phyloP scores from a whole-genome alignment of 2,888 invertebrate genomes.

The Abrostola tripartita region DNA sequence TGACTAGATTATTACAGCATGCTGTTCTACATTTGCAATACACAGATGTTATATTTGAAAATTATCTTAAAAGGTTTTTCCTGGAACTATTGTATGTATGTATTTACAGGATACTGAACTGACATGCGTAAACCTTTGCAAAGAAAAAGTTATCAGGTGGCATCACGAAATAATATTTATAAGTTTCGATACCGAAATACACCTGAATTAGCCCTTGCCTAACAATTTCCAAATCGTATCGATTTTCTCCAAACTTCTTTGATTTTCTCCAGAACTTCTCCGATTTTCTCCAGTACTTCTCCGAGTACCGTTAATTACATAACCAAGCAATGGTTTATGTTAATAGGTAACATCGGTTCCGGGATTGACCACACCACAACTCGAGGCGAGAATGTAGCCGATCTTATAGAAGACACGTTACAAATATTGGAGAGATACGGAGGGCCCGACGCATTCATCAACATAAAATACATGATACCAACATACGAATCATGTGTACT shows the following conservation, averaged over 20 bases:
- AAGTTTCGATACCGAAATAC: no score
- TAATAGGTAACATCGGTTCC: slow-evolving; percentile 95
- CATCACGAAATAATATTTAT: no score
- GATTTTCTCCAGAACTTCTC: neutral
- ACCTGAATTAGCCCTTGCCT: no score
- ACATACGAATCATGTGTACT: slow-evolving; percentile 98
- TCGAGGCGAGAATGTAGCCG: slow-evolving; percentile 95
- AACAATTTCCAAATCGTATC: neutral
- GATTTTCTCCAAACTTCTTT: neutral
- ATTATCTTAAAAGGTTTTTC: no score
- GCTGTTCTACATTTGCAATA: no score
- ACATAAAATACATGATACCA: slow-evolving; percentile 99
- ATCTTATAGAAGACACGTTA: slow-evolving; percentile 97
- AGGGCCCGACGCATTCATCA: slow-evolving; percentile 98
- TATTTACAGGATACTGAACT: no score
- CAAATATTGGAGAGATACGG: slow-evolving; percentile 97
- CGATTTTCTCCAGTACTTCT: neutral
- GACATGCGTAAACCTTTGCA: no score
- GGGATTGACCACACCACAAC: slow-evolving; percentile 97
- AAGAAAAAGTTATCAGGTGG: no score
- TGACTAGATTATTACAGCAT: no score
- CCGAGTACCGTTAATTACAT: no score
- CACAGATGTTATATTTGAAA: no score
- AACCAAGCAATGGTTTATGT: neutral
- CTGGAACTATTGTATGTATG: no score